phyloP scores from a whole-genome alignment of 2,797 vertebrate genomes.

The Denticeps clupeoides region DNA sequence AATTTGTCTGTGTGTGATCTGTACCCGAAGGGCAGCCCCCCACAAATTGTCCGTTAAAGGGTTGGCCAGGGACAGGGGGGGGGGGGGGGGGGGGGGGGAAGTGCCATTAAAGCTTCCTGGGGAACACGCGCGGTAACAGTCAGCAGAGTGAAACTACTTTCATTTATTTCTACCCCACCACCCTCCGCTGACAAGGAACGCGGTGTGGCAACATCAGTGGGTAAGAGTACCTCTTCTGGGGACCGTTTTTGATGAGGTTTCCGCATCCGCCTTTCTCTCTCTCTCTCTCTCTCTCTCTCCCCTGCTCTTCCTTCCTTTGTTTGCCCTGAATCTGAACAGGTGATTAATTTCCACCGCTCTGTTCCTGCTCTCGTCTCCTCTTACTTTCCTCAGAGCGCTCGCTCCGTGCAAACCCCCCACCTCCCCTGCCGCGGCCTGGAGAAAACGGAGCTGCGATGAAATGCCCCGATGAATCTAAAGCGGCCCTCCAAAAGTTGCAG shows the following conservation, averaged over 20 bases:
- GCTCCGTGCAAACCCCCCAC: too few relatives aligned
- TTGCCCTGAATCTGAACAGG: constrained; percentile 22
- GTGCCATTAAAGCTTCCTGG: constrained; percentile 30
- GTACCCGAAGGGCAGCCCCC: constrained; percentile 21
- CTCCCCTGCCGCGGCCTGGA: too few relatives aligned
- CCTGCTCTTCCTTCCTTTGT: not conserved
- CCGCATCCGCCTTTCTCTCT: constrained; percentile 2
- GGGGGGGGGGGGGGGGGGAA: constrained; percentile 3
- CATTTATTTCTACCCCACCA: constrained; percentile 30
- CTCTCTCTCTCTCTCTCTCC: not conserved
- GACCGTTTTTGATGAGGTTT: constrained; percentile 3
- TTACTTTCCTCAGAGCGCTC: not conserved
- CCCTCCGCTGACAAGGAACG: constrained; percentile 23
- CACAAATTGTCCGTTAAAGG: constrained; percentile 31
- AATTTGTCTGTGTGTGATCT: constrained; percentile 18
- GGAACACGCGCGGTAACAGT: constrained; percentile 26
- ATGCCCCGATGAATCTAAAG: too few relatives aligned
- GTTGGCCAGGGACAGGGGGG: constrained; percentile 8
- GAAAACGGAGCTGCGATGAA: too few relatives aligned
- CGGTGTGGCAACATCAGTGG: constrained; percentile 14
- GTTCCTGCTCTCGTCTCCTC: not conserved
- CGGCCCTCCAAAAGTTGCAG: too few relatives aligned
- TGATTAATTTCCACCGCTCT: constrained; percentile 19
- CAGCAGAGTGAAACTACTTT: constrained; percentile 33
- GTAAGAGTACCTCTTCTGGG: not conserved